Conservation (phyloP, 2,888 invertebrate species). For the Hesperia comma region DNA sequence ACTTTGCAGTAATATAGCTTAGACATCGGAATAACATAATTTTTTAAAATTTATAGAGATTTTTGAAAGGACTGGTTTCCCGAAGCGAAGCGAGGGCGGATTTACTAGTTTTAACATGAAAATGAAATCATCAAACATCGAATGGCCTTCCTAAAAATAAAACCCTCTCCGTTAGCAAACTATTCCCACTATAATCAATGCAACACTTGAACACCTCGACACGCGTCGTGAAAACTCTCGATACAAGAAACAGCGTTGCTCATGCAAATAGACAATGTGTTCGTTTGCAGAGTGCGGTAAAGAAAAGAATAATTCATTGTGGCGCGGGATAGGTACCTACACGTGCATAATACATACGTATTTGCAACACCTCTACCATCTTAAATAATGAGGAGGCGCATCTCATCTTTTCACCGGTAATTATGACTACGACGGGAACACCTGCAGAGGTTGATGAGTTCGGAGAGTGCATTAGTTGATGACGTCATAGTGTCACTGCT, state of each 20-base stretch:
- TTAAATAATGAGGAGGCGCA: constrained; percentile 70
- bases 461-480: constrained; percentile 78
- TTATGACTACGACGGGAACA: constrained; percentile 58
- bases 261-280: constrained; percentile 28
- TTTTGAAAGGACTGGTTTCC: too few relatives aligned
- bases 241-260: constrained; percentile 33
- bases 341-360: constrained; percentile 27
- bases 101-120: too few relatives aligned
- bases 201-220: constrained; percentile 4
- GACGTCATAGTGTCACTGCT: constrained; percentile 56
- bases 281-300: constrained; percentile 30
- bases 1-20: too few relatives aligned
- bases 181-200: constrained; percentile 4
- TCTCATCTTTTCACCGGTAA: constrained; percentile 71
- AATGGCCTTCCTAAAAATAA: too few relatives aligned
- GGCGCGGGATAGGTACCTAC: constrained; percentile 27
- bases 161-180: too few relatives aligned
- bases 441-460: constrained; percentile 60
- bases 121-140: too few relatives aligned
- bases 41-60: too few relatives aligned
- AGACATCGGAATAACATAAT: too few relatives aligned
- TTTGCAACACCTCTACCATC: constrained; percentile 59
- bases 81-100: too few relatives aligned
- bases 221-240: constrained; percentile 8
- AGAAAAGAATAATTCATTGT: constrained; percentile 38